phyloP scores from a whole-genome alignment of 2,888 invertebrate genomes.

The Zonitis immaculata region DNA sequence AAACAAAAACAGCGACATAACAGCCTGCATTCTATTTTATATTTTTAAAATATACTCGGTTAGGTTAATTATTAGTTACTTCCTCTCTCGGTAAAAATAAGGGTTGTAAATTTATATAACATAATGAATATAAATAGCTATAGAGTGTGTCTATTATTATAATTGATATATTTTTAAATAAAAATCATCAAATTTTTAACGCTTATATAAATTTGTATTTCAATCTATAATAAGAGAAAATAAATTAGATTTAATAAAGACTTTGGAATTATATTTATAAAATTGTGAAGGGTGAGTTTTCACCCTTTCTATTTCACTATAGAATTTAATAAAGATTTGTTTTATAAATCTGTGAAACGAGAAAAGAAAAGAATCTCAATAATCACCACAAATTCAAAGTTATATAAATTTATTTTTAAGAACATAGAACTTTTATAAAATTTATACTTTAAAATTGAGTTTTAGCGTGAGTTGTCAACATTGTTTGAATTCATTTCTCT shows the following conservation, averaged over 20 bases:
- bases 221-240: no score
- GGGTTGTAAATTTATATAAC: slow-evolving; percentile 15
- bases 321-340: not conserved
- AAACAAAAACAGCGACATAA: not conserved
- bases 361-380: not conserved
- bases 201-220: not conserved
- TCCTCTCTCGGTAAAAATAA: slow-evolving; percentile 10
- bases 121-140: slow-evolving; percentile 13
- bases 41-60: not conserved
- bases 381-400: not conserved
- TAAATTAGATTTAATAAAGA: no score
- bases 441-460: slow-evolving; percentile 9
- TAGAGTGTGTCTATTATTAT: no score
- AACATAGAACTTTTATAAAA: not conserved
- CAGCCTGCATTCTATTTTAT: not conserved
- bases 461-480: slow-evolving; percentile 10
- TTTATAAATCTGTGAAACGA: not conserved
- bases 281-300: no score
- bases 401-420: not conserved
- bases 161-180: not conserved
- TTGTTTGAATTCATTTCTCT: not conserved
- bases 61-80: slow-evolving; percentile 12
- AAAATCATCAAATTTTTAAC: not conserved
- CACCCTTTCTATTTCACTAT: not conserved
- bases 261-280: no score